phyloP scores from a whole-genome alignment of 2,113 vertebrate species.

The Chlorodrepanis virens region DNA sequence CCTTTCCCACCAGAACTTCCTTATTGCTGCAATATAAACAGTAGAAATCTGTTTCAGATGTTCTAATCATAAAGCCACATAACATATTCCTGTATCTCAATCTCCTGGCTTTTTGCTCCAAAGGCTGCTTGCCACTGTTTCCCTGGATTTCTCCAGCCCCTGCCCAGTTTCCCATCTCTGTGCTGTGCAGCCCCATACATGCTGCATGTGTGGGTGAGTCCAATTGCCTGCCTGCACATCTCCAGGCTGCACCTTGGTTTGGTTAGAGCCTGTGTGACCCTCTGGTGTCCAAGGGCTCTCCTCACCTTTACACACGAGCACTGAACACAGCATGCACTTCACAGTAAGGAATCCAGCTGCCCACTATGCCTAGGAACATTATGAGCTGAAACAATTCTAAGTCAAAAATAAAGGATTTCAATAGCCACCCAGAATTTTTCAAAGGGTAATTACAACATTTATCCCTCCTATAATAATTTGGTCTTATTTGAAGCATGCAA shows the following conservation, averaged over 20 bases:
- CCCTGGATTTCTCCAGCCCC: neutral
- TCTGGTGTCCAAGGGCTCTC: neutral
- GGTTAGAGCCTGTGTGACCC: neutral
- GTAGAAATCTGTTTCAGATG: neutral
- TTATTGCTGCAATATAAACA: neutral
- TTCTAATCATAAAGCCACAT: neutral
- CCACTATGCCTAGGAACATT: neutral
- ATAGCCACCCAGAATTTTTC: neutral
- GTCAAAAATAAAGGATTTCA: neutral
- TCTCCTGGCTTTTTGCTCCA: neutral
- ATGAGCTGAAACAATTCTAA: neutral
- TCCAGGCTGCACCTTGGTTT: neutral
- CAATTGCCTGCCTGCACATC: neutral
- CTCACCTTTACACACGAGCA: neutral
- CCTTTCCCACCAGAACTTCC: neutral
- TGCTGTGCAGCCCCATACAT: accelerated
- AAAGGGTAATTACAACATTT: neutral
- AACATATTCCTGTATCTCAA: neutral
- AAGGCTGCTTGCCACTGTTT: neutral
- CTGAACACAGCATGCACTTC: neutral
- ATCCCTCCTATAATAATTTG: neutral
- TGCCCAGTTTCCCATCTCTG: neutral
- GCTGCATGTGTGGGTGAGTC: neutral
- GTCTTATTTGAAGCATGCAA: neutral
- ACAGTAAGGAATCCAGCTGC: neutral